Evolutionary conservation across 1,140 invertebrate species (phyloP), one percentile per base, ranked within the genome.

Genomic region (Drosophila repletoides): DNA sequence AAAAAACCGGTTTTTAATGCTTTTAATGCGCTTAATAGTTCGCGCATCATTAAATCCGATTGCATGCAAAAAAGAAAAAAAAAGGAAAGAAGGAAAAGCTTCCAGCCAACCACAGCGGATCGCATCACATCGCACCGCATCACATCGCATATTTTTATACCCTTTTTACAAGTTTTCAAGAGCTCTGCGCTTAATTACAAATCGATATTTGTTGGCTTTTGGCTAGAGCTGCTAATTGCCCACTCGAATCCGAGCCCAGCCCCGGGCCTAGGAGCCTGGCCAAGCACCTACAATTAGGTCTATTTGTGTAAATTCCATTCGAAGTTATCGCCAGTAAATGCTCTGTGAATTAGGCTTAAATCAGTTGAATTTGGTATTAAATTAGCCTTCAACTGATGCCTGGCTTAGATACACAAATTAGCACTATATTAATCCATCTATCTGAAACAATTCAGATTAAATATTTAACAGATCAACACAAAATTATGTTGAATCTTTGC

Each of bases 1-100:
- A 34, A 60, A 51, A 79, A 66, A 79, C 46, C 33, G 58, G 63
- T n/a, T 59, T 41, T 77, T 77, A 77, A 77, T 46, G 68, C 80
- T 53, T 41, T 84, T 86, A 84, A 84, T 79, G 75, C 58, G 61
- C 71, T 84, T 84, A 79, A 84, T 84, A 86, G 79, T 86, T 79
- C 65, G 80, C 71, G 80, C 80, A 68, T 79, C 79, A 84, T 84
- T 84, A 86, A 84, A 65, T 84, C 69, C 76, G 59, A 75, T 75
- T 75, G 66, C 71, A 80, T 58, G n/a, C n/a, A n/a, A n/a, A n/a
- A n/a, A n/a, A n/a, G n/a, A n/a, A n/a, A n/a, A n/a, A n/a, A 58
- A 65, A 58, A 58, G 49, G 36, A 34, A 26, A 19, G 10, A 17
- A n/a, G 26, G 28, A 26, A 31, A 1, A 26, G 10, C 43, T n/a